Evolutionary conservation across 2,113 vertebrate genomes (phyloP), one percentile per base, ranked within the genome.

Genomic region (Rhizomys pruinosus): DNA sequence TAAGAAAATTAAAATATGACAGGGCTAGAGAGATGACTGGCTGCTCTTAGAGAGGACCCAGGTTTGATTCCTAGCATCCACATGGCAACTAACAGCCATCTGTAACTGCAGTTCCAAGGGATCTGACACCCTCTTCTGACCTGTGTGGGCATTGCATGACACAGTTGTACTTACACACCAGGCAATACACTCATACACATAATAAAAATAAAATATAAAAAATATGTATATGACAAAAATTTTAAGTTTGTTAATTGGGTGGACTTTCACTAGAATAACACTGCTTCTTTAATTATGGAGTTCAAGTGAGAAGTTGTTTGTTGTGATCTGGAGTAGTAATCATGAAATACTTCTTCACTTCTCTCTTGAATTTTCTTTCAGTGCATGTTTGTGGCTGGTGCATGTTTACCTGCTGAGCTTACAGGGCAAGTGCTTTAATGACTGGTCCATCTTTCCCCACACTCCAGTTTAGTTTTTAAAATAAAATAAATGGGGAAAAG

Each of bases 401-500:
- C 3, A 12, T 71, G 16, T 16, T 9, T 59, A 16, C 16, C 9
- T 59, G 57, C 47, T 66, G 19, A 32, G 11, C 39, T 82, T 82
- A 17, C 25, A 47, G 42, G 80, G 23, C 55, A 39, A 44, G 27
- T 64, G 27, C 80, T 64, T 64, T 44, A 44, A 25, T 25, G 42
- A 7, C 39, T 64, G 59, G 64, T 27, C 80, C 39, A 44, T 82
- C 23, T 61, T n/a, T 81, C 17, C 27, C 27, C 64, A 22, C 92
- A 66, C 16, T 15, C 37, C 37, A 29, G 25, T 85, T 37, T 44
- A 52, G 63, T 73, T 82, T 84, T 84, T 23, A 52, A 84, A 52
- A 81, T 94, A 74, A 61, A 64, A 74, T 80, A 89, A 92, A 23
- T 80, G n/a, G 78, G 23, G 39, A n/a, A 84, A 52, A 81, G 92